These are phyloP conservation scores for Lycaena phlaeas DNA, from an alignment of 2,888 invertebrate species.

Conservation along the genomic window DNA sequence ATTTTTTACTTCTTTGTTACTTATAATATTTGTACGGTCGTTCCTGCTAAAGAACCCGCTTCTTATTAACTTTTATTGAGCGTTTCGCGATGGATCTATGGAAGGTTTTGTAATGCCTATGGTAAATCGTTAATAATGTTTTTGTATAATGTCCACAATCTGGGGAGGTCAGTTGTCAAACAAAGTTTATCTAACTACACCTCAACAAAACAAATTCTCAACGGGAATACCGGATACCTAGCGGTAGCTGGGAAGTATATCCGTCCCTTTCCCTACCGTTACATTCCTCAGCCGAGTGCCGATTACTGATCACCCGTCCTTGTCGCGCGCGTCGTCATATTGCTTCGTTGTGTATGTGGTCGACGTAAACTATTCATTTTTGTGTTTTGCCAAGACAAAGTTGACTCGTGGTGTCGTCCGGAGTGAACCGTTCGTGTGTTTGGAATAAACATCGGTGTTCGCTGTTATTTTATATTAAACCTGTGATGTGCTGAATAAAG, in stretches of 20 bases:
- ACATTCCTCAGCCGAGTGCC: conserved; percentile 14
- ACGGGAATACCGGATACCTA: conserved; percentile 62
- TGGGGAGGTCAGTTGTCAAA: conserved; percentile 38
- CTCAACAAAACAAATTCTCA: conserved; percentile 45
- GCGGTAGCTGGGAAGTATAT: conserved; percentile 28
- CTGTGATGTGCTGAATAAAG: conserved; percentile 16
- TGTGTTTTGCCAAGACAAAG: conserved; percentile 36
- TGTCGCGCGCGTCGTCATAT: conserved; percentile 26
- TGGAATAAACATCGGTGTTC: conserved; percentile 18
- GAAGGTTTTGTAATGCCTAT: too few species aligned
- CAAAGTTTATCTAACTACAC: conserved; percentile 28
- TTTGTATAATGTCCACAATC: conserved; percentile 23
- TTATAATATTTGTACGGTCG: too few species aligned
- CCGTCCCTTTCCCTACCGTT: conserved; percentile 32
- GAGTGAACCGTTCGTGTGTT: conserved; percentile 31
- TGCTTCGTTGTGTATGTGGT: conserved; percentile 25
- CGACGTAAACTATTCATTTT: conserved; percentile 52
- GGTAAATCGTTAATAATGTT: too few species aligned
- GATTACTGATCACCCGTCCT: conserved; percentile 31
- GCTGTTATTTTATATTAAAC: conserved; percentile 23
- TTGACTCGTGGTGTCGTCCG: conserved; percentile 14
- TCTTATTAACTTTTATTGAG: too few species aligned
- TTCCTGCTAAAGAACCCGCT: too few species aligned
- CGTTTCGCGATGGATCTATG: too few species aligned
- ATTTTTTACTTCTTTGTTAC: too few species aligned